phyloP scores from a whole-genome alignment of 2,797 vertebrate genomes.

The Sebastes baramenuke region DNA sequence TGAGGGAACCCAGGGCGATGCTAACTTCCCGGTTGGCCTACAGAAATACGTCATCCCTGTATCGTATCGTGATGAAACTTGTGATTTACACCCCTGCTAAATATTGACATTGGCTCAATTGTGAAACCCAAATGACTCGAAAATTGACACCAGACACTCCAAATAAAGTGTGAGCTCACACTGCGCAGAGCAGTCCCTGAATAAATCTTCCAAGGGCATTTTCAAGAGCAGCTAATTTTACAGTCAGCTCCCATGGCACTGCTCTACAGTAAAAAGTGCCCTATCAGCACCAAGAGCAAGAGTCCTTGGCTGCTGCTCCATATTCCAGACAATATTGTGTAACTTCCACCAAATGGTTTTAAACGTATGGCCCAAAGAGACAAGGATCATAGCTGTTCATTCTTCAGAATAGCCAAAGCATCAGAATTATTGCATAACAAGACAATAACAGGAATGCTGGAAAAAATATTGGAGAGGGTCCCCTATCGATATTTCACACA shows the following conservation, averaged over 20 bases:
- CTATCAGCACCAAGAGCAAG: conserved; percentile 40
- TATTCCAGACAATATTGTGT: not conserved
- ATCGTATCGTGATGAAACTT: no score
- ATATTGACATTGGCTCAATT: not conserved
- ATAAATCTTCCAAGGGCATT: conserved; percentile 60
- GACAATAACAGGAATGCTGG: not conserved
- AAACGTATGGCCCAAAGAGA: not conserved
- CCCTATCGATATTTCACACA: not conserved
- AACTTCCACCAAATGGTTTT: not conserved
- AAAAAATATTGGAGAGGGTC: conserved; percentile 6
- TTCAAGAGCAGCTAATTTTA: conserved; percentile 67
- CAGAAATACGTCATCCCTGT: no score
- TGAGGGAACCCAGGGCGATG: no score
- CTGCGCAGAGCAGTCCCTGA: conserved; percentile 27
- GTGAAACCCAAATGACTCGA: not conserved
- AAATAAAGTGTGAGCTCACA: conserved; percentile 38
- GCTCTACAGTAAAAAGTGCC: conserved; percentile 34
- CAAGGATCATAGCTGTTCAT: not conserved
- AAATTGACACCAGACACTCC: conserved; percentile 24
- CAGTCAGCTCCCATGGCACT: conserved; percentile 44
- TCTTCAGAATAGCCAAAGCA: conserved; percentile 35
- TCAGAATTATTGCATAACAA: not conserved
- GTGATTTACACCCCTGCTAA: not conserved
- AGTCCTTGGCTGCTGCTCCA: conserved; percentile 40
- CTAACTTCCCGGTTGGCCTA: no score